phyloP scores from a whole-genome alignment of 2,888 invertebrate species.

The Aradus depressus region DNA sequence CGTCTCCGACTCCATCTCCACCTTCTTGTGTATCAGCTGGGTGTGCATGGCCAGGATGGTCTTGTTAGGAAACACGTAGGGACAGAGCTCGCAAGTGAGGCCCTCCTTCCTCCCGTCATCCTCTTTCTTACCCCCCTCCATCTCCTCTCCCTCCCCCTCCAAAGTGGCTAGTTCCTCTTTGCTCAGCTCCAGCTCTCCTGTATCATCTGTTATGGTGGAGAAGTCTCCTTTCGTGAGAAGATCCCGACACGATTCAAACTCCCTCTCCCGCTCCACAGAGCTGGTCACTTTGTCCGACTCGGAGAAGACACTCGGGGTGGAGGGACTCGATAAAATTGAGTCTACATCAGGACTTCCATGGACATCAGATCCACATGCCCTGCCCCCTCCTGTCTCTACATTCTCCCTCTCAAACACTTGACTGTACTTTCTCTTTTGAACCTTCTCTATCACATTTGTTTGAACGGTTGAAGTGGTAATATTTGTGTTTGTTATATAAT shows the following conservation, averaged over 20 bases:
- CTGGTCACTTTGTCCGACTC: constrained; percentile 4
- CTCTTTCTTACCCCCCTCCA: neutral
- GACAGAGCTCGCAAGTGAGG: constrained; percentile 53
- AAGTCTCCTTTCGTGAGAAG: constrained; percentile 25
- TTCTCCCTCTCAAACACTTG: constrained; percentile 10
- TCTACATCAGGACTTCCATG: constrained; percentile 8
- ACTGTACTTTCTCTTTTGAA: constrained; percentile 15
- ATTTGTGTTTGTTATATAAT: constrained; percentile 19
- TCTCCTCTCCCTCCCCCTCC: neutral
- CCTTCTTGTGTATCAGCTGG: constrained; percentile 51
- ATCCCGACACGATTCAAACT: constrained; percentile 24
- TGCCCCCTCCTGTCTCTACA: neutral
- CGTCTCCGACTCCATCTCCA: constrained; percentile 4
- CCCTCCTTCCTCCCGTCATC: constrained; percentile 12
- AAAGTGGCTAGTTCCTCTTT: neutral
- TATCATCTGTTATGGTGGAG: constrained; percentile 15
- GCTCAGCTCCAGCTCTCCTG: constrained; percentile 1
- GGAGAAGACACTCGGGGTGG: constrained; percentile 14
- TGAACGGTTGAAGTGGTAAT: constrained; percentile 15
- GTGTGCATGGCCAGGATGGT: constrained; percentile 63
- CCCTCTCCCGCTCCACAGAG: neutral
- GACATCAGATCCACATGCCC: neutral
- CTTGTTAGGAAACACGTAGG: constrained; percentile 55
- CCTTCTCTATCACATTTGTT: constrained; percentile 1
- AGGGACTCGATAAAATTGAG: constrained; percentile 10